Evolutionary conservation across 2,888 invertebrate species (phyloP), one percentile per base, ranked within the genome.

Genomic region (Digitonthophagus gazella): DNA sequence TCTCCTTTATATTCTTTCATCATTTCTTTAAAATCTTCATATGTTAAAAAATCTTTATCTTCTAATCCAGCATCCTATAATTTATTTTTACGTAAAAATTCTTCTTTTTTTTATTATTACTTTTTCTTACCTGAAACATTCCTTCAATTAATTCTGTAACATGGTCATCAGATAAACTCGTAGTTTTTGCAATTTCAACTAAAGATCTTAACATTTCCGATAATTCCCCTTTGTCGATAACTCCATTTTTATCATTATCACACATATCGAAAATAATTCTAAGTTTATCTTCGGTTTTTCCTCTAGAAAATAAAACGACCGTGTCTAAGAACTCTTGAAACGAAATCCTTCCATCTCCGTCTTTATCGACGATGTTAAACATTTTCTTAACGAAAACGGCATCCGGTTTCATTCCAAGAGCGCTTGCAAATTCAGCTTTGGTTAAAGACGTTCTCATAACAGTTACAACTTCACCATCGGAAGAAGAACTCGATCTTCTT

Each of bases 241-340:
- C 94, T 0, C 97, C 96, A 76, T 96, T 96, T 14, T 95, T 89
- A 79, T 97, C 95, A 76, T 96, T 94, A 80, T 97, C 97, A 78
- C 97, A 97, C 97, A 98, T 97, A 81, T 97, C 96, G 79, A 97
- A 97, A 73, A 98, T 95, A 28, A 97, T 96, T 3, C 96, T 87
- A 44, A 97, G 84, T 78, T 97, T 97, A 78, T 96, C 96, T 76
- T 96, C 96, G 0, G 96, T 96, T 76, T 94, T 94, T 3, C 96
- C 97, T 0, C 94, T 89, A 0, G 96, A 95, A 80, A 97, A 97
- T 1, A 96, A 82, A 0, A 96, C 92, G 1, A 97, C 96, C 0
- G 97, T 97, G 78, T 97, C 96, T 65, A 98, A 84, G 82, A 98
- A 98, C 83, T 97, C 97, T 85, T 94, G 93, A 81, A 98, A 98